phyloP scores from a whole-genome alignment of 2,888 invertebrate species.

The Sesia bembeciformis region DNA sequence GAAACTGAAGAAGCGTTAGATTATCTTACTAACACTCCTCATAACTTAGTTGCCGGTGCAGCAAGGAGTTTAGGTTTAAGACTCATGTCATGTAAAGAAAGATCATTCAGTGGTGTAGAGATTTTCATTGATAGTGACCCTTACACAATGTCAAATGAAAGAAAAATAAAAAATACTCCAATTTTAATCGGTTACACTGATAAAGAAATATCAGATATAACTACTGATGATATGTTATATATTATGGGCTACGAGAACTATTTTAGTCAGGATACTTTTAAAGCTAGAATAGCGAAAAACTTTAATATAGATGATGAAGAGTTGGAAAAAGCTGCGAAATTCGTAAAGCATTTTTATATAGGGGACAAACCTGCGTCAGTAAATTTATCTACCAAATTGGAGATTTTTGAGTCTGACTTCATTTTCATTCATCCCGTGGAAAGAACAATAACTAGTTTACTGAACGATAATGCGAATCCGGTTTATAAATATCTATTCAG shows the following conservation, averaged over 20 bases:
- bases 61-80: constrained; percentile 33
- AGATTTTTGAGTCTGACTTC: constrained; percentile 52
- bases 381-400: constrained; percentile 27
- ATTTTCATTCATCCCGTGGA: constrained; percentile 46
- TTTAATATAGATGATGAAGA: constrained; percentile 40
- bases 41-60: constrained; percentile 42
- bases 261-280: constrained; percentile 43
- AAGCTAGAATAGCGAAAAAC: constrained; percentile 34
- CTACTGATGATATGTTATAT: constrained; percentile 9
- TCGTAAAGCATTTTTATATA: constrained; percentile 48
- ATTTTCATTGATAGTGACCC: constrained; percentile 52
- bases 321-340: constrained; percentile 26
- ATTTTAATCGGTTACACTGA: constrained; percentile 52
- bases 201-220: constrained; percentile 26
- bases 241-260: constrained; percentile 13
- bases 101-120: constrained; percentile 48
- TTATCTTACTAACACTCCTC: constrained; percentile 36
- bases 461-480: constrained; percentile 41
- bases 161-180: constrained; percentile 45
- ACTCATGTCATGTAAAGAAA: constrained; percentile 54
- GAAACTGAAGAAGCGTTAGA: constrained; percentile 40
- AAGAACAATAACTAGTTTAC: constrained; percentile 35
- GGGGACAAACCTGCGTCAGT: constrained; percentile 43
- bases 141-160: constrained; percentile 37
- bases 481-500: constrained; percentile 51